Percentiles rank a stretch among this genome's conserved stretches.
These are phyloP conservation scores for Drepana arcuata DNA, from an alignment of 1,140 invertebrate genomes.

Conservation along the genomic window DNA sequence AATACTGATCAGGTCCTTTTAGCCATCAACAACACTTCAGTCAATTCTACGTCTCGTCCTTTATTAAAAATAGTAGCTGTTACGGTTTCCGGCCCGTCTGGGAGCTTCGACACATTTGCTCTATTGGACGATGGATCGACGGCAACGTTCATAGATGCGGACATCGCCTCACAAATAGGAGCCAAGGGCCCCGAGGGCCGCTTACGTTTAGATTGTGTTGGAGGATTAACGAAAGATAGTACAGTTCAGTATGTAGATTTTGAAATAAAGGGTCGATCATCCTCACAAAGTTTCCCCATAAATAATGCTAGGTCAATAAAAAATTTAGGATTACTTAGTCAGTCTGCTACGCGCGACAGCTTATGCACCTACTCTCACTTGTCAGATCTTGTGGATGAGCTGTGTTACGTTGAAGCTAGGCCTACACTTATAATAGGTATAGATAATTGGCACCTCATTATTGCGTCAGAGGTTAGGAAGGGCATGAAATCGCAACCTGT, in stretches of 20 bases:
- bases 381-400: neutral
- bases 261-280: neutral
- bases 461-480: neutral
- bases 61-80: slow-evolving; percentile 17
- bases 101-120: slow-evolving; percentile 5
- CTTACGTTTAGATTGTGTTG: slow-evolving; percentile 6
- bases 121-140: slow-evolving; percentile 17
- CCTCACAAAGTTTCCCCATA: neutral
- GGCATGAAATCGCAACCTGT: neutral
- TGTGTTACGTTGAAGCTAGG: neutral
- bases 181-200: slow-evolving; percentile 1
- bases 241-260: neutral
- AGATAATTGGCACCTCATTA: slow-evolving; percentile 3
- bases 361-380: neutral
- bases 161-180: slow-evolving; percentile 4
- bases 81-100: neutral
- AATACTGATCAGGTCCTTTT: no score
- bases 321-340: neutral
- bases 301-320: neutral
- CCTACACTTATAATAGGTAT: neutral
- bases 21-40: neutral
- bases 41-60: slow-evolving; percentile 2
- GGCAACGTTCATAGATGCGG: slow-evolving; percentile 7
- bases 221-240: neutral
- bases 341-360: neutral